A percentile compares a stretch with the other conserved stretches of the same genome.
phyloP scores from a whole-genome alignment of 2,113 vertebrate genomes.

The Tupaia chinensis region DNA sequence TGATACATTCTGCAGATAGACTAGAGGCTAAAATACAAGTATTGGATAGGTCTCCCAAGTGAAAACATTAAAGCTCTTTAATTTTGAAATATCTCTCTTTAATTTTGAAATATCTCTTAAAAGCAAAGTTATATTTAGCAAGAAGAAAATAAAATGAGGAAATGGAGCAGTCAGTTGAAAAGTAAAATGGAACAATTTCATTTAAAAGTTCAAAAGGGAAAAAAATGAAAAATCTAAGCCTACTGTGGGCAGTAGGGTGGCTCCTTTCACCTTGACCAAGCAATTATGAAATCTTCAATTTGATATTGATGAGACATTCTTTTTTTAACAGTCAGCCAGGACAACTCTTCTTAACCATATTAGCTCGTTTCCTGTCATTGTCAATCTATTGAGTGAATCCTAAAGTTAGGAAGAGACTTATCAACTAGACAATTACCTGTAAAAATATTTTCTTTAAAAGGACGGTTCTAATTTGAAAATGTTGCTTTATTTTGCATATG shows the following conservation, averaged over 20 bases:
- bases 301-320: slow-evolving; percentile 34
- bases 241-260: background rate
- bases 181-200: background rate
- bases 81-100: background rate
- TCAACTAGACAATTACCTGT: background rate
- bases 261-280: slow-evolving; percentile 37
- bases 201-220: background rate
- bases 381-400: background rate
- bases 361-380: background rate
- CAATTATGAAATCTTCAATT: background rate
- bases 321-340: background rate
- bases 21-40: background rate
- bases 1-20: background rate
- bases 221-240: background rate
- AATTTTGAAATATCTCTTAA: background rate
- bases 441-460: background rate
- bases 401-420: background rate
- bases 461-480: slow-evolving; percentile 43
- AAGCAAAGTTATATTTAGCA: background rate
- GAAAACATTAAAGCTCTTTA: background rate
- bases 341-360: background rate
- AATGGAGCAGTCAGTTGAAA: background rate
- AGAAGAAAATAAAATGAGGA: slow-evolving; percentile 10
- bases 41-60: background rate
- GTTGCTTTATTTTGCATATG: background rate